These are phyloP conservation scores for Chiridota heheva DNA, from an alignment of 35 echinoderm and acorn worm genomes.

Conservation along the genomic window DNA sequence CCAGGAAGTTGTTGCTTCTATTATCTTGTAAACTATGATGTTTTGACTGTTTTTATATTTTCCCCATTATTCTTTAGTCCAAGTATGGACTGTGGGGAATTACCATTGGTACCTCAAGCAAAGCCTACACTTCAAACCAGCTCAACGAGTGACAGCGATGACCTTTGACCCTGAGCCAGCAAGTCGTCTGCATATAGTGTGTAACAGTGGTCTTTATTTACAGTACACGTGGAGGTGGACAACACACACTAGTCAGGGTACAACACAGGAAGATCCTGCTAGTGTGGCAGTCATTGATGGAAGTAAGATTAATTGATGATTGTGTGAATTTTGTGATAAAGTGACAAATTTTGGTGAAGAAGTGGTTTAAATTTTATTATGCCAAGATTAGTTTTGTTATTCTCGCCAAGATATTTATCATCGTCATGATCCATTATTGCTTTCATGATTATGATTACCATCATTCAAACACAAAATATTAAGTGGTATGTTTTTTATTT, in stretches of 20 bases:
- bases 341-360: background rate
- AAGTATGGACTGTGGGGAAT: slow-evolving; percentile 89
- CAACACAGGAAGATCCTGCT: slow-evolving; percentile 52
- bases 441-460: too few species aligned
- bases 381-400: background rate
- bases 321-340: background rate
- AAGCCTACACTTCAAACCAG: slow-evolving; percentile 57
- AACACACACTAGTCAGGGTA: slow-evolving; percentile 63
- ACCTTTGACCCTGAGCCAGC: slow-evolving; percentile 87
- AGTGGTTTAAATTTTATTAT: background rate
- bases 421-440: too few species aligned
- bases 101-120: slow-evolving; percentile 99
- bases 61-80: slow-evolving; percentile 73
- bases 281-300: slow-evolving; percentile 85
- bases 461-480: too few species aligned
- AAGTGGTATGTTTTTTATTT: too few species aligned
- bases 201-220: slow-evolving; percentile 52
- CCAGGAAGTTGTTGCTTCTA: too few species aligned
- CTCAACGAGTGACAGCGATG: slow-evolving; percentile 60
- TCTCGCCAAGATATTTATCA: background rate
- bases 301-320: slow-evolving; percentile 33
- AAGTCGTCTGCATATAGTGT: slow-evolving; percentile 73
- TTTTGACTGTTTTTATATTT: slow-evolving; percentile 13
- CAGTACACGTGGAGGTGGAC: slow-evolving; percentile 82
- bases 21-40: background rate